Evolutionary conservation across 92 coral and sea anemone species (phyloP).

Genomic region (Metridium senile): DNA sequence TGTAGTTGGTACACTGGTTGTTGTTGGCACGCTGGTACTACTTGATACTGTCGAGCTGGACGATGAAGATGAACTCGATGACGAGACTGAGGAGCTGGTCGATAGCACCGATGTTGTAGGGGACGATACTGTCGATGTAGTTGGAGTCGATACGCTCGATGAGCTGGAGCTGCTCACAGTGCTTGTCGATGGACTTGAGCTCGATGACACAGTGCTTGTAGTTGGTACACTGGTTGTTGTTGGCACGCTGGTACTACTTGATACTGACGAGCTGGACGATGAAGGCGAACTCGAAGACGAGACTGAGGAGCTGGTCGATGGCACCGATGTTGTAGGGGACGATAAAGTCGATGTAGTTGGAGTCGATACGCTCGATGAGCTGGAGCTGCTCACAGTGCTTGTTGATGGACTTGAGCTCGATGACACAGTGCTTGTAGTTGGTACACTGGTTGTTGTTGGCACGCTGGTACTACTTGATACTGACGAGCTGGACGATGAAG

Average conservation of each 20-base stretch:
- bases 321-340: conserved; percentile 2
- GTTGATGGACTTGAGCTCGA: conserved; percentile 28
- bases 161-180: conserved; percentile 12
- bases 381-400: conserved; percentile 9
- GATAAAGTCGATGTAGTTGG: not conserved
- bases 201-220: conserved; percentile 6
- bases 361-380: conserved; percentile 15
- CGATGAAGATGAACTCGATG: not conserved
- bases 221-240: conserved; percentile 12
- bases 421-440: not conserved
- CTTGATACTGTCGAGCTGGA: not conserved
- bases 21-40: not conserved
- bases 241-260: conserved; percentile 17
- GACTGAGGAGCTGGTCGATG: not conserved
- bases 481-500: not conserved
- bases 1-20: conserved; percentile 29
- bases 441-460: conserved; percentile 16
- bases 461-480: conserved; percentile 11
- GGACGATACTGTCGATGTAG: not conserved
- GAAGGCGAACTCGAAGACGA: conserved; percentile 6
- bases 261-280: not conserved
- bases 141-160: conserved; percentile 7
- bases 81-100: not conserved
- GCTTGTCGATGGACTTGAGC: conserved; percentile 20
- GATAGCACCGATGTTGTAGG: not conserved